phyloP scores from a whole-genome alignment of 1,140 invertebrate species.

The Bombus turneri region DNA sequence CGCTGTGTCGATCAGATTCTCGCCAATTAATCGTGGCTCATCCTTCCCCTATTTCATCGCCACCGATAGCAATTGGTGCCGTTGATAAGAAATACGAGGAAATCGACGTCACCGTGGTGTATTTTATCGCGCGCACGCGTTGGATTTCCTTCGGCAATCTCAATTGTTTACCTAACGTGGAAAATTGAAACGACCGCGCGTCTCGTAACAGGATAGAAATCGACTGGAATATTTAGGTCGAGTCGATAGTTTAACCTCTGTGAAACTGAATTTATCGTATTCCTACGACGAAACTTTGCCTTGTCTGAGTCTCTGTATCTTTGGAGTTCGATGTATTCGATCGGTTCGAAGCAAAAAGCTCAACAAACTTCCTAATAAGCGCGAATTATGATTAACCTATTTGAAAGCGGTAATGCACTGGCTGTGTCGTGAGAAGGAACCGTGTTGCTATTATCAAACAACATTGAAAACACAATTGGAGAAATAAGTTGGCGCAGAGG shows the following conservation, averaged over 20 bases:
- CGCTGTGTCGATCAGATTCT: not conserved
- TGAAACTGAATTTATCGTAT: slow-evolving; percentile 28
- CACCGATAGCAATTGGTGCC: not conserved
- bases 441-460: not conserved
- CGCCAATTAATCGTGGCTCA: not conserved
- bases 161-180: slow-evolving; percentile 26
- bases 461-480: not conserved
- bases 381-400: not conserved
- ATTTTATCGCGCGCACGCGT: not conserved
- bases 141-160: not conserved
- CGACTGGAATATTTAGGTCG: slow-evolving; percentile 16
- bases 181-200: slow-evolving; percentile 19
- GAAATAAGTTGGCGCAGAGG: not conserved
- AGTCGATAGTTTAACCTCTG: slow-evolving; percentile 20
- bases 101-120: not conserved
- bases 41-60: too few relatives aligned
- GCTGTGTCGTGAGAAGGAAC: not conserved
- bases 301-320: too few relatives aligned
- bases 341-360: not conserved
- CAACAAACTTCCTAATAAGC: not conserved
- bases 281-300: not conserved
- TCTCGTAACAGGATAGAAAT: slow-evolving; percentile 20
- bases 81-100: slow-evolving; percentile 31
- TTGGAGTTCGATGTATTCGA: not conserved
- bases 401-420: too few relatives aligned